Evolutionary conservation across 2,888 invertebrate species (phyloP), one percentile per base, ranked within the genome.

Genomic region (Tanaodytes sp.): DNA sequence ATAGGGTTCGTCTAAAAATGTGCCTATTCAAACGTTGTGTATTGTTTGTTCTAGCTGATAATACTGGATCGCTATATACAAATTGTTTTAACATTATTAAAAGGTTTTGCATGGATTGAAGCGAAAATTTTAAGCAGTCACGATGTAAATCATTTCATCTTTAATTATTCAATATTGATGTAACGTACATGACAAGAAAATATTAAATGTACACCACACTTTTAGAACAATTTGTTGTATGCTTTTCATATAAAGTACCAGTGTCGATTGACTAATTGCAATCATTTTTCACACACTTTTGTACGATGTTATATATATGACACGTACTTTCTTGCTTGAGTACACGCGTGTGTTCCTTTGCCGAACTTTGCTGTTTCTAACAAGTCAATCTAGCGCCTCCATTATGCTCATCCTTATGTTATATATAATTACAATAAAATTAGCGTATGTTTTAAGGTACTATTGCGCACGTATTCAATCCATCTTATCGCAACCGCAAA

Each of bases 121-220:
- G 8, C 8, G 8, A 23, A 23, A 23, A 23, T 23, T 23, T 23
- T n/a, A n/a, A n/a, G n/a, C 23, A 4, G 8, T 23, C 8, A 5
- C 12, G 46, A 49, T 37, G 49, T 36, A 49, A 36, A 49, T 49
- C 2, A 16, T 49, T 36, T 36, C 15, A 20, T 73, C 57, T 77
- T 74, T 74, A 64, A 58, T 62, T 72, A 72, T 16, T 66, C 46
- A 46, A 46, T 46, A 31, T 73, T 74, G 55, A 76, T 55, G 43
- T 37, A 61, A 65, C 72, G 70, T 79, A 79, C 79, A 77, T 76
- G 75, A 77, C 77, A 77, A 75, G 76, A 79, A 79, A 80, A 79
- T 79, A 77, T 76, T 74, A 72, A 70, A 75, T 76, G 72, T 69
- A 80, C 76, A 73, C 76, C 66, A 80, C 76, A 79, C 2, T 46